These are phyloP conservation scores for Drosophila lacicola DNA, from an alignment of 2,888 invertebrate species.

Conservation along the genomic window DNA sequence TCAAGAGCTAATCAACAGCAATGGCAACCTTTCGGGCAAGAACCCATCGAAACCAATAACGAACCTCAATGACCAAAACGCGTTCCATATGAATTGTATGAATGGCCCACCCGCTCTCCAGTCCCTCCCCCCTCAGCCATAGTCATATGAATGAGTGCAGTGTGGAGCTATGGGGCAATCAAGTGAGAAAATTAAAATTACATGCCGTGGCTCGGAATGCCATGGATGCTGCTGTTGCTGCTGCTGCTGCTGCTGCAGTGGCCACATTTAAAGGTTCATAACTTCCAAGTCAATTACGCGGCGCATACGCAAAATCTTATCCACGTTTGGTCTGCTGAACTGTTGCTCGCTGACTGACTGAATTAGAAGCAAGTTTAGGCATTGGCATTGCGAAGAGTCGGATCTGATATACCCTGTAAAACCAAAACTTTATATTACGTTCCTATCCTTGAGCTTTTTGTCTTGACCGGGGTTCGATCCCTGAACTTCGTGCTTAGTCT, in stretches of 20 bases:
- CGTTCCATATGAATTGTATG: conserved; percentile 40
- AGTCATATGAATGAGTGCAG: conserved; percentile 55
- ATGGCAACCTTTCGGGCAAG: conserved; percentile 1
- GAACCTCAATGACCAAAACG: conserved; percentile 29
- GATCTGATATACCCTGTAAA: conserved; percentile 6
- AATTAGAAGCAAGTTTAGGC: conserved; percentile 43
- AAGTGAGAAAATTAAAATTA: conserved; percentile 82
- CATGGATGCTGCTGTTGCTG: conserved; percentile 23
- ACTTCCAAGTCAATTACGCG: conserved; percentile 81
- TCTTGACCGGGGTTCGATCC: too few species aligned
- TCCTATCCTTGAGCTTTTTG: too few species aligned
- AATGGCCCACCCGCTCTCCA: conserved; percentile 31
- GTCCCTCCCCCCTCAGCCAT: not conserved
- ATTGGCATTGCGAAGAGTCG: fast-evolving
- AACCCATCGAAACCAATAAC: conserved; percentile 43
- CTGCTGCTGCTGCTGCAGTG: conserved; percentile 48
- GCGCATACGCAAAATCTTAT: conserved; percentile 57
- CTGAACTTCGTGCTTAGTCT: too few species aligned
- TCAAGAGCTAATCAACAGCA: conserved; percentile 51
- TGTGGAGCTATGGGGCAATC: conserved; percentile 65
- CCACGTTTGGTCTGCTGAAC: conserved; percentile 39
- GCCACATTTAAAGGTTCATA: conserved; percentile 81
- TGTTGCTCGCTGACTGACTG: conserved; percentile 48
- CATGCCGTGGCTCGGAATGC: conserved; percentile 44
- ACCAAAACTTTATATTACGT: too few species aligned